Percentiles rank a stretch among this genome's conserved stretches.
phyloP scores from a whole-genome alignment of 2,888 invertebrate genomes.

The Chalcosyrphus nemorum region DNA sequence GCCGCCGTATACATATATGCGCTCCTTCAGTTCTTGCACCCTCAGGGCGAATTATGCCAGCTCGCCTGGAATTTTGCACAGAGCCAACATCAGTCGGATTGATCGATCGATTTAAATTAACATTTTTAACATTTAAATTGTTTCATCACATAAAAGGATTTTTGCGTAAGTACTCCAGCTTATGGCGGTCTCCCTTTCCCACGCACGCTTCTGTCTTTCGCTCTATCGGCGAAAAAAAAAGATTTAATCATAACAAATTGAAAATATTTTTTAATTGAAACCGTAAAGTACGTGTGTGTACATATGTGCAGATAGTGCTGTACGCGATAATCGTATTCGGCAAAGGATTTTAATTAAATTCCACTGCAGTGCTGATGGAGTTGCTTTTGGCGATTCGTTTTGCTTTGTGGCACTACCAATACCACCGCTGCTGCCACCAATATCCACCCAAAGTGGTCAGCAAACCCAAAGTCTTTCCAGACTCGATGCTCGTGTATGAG shows the following conservation, averaged over 20 bases:
- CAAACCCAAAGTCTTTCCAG: constrained; percentile 12
- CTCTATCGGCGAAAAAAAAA: constrained; percentile 59
- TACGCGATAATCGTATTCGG: constrained; percentile 62
- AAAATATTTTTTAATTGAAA: constrained; percentile 70
- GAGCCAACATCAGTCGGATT: constrained; percentile 49
- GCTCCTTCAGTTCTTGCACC: constrained; percentile 25
- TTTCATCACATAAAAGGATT: constrained; percentile 73
- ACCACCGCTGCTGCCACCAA: background rate
- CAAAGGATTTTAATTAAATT: constrained; percentile 72
- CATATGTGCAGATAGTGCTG: constrained; percentile 39
- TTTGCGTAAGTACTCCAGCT: constrained; percentile 62
- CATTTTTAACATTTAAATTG: constrained; percentile 72
- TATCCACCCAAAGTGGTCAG: constrained; percentile 31
- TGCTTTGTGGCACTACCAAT: constrained; percentile 45
- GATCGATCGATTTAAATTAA: constrained; percentile 72
- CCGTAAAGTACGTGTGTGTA: constrained; percentile 52
- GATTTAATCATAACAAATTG: constrained; percentile 72
- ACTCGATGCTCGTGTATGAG: background rate
- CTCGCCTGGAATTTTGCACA: constrained; percentile 40
- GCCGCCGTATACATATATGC: background rate
- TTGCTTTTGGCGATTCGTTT: constrained; percentile 62
- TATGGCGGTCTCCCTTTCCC: constrained; percentile 54
- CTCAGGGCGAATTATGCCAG: constrained; percentile 44
- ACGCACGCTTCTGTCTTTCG: constrained; percentile 31
- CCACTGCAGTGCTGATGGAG: constrained; percentile 66